A percentile compares a stretch with the other conserved stretches of the same genome.
phyloP scores from a whole-genome alignment of 2,113 vertebrate genomes.

The Cyphomyrus discorhynchus region DNA sequence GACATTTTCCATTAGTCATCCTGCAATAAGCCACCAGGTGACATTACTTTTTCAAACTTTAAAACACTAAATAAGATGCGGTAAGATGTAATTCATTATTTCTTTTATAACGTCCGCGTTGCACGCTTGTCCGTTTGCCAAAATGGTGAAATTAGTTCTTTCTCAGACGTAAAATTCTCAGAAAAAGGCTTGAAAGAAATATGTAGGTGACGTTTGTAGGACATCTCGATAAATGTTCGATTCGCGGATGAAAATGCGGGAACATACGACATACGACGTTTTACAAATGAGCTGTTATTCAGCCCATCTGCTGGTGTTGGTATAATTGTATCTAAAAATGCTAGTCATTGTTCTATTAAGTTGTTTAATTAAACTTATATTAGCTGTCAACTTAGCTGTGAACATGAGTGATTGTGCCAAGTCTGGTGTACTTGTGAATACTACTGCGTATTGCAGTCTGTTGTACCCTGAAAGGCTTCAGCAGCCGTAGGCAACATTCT shows the following conservation, averaged over 20 bases:
- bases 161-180: background rate
- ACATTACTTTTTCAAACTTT: background rate
- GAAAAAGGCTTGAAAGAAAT: background rate
- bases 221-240: background rate
- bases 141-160: background rate
- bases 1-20: background rate
- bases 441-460: background rate
- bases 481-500: background rate
- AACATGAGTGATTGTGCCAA: background rate
- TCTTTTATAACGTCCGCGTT: background rate
- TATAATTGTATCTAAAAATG: background rate
- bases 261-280: background rate
- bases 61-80: background rate
- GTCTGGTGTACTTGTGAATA: background rate
- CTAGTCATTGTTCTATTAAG: conserved; percentile 2
- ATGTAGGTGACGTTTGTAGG: background rate
- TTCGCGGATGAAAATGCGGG: background rate
- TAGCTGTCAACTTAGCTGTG: background rate
- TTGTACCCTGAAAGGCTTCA: background rate
- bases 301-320: background rate
- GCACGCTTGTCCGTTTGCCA: background rate
- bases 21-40: background rate
- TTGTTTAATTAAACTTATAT: background rate
- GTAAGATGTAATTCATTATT: background rate
- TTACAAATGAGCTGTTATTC: background rate